Conservation (phyloP, 2,888 invertebrate genomes). For the Schizaphis graminum region DNA sequence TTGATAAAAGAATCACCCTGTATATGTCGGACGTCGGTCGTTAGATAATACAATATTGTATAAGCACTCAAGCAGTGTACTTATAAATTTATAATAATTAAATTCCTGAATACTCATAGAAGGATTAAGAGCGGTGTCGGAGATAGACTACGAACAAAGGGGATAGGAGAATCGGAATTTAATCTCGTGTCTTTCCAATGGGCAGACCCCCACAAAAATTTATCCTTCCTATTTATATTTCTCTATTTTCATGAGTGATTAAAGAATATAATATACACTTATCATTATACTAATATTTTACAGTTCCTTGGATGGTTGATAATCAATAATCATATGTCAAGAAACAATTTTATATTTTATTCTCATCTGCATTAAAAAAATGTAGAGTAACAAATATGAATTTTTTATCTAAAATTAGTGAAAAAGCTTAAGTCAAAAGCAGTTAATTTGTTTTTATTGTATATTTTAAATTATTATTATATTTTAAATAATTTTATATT, state of each 20-base stretch:
- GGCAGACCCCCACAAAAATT: background rate
- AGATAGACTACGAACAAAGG: slow-evolving; percentile 25
- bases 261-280: background rate
- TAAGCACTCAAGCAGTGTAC: background rate
- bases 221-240: slow-evolving; percentile 1
- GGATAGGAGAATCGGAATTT: slow-evolving; percentile 54
- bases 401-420: background rate
- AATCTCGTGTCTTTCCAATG: slow-evolving; percentile 36
- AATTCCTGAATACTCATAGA: slow-evolving; percentile 50
- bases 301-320: background rate
- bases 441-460: background rate
- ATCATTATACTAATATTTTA: background rate
- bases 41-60: background rate
- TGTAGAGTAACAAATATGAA: background rate
- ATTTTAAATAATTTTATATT: no score
- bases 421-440: no score
- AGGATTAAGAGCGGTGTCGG: slow-evolving; percentile 27
- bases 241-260: background rate
- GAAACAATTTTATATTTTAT: background rate
- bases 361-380: background rate
- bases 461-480: no score
- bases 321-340: background rate
- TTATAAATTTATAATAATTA: slow-evolving; percentile 53
- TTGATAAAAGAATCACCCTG: no score
- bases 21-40: no score